These are phyloP conservation scores for Hemitrygon akajei DNA, from an alignment of 2,797 vertebrate genomes.

Conservation along the genomic window DNA sequence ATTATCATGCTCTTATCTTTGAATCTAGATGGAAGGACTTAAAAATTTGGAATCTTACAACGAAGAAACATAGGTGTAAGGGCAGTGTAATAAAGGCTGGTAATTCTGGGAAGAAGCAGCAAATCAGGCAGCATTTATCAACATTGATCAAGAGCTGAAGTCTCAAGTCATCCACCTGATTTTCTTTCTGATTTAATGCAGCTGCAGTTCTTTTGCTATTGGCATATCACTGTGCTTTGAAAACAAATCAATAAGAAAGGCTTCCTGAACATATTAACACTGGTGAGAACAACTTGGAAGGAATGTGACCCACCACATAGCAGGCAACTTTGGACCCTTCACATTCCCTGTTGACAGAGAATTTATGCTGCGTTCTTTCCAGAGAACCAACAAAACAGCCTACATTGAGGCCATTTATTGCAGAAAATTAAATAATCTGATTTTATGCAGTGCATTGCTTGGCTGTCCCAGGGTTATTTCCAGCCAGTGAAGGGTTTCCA, in stretches of 20 bases:
- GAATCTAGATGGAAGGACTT: neutral
- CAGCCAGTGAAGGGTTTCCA: neutral
- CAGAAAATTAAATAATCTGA: neutral
- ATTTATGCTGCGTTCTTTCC: too few relatives aligned
- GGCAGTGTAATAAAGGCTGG: too few relatives aligned
- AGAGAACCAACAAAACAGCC: too few relatives aligned
- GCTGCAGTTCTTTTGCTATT: too few relatives aligned
- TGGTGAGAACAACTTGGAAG: neutral
- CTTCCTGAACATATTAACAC: neutral
- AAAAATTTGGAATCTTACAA: neutral
- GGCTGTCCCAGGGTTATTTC: neutral
- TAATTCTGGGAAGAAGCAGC: too few relatives aligned
- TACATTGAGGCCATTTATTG: too few relatives aligned
- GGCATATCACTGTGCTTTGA: too few relatives aligned
- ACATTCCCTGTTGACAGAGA: neutral
- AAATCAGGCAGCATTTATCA: too few relatives aligned
- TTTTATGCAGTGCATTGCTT: neutral
- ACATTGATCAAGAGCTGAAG: too few relatives aligned
- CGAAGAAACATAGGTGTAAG: neutral
- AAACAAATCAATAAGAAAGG: neutral
- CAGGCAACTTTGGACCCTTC: neutral
- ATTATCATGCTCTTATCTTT: neutral
- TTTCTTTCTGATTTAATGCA: too few relatives aligned
- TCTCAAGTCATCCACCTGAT: too few relatives aligned
- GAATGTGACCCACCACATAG: neutral